These are phyloP conservation scores for Rotaria magnacalcarata DNA, from an alignment of 2,888 invertebrate genomes.

Conservation along the genomic window DNA sequence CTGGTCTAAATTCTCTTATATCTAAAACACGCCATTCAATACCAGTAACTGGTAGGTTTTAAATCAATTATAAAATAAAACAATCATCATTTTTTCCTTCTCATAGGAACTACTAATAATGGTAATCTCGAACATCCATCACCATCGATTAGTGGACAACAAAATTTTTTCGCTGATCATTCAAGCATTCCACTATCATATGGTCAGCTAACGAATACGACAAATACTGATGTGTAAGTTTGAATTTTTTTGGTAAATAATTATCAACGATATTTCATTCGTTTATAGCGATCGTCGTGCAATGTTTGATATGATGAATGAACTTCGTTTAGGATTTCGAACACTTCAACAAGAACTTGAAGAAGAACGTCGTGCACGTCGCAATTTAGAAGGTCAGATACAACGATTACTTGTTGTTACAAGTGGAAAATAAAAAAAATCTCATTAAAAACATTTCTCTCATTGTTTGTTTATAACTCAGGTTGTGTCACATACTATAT, in stretches of 20 bases:
- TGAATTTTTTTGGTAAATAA: not conserved
- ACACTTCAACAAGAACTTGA: not conserved
- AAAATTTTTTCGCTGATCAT: not conserved
- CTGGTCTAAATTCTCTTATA: not conserved
- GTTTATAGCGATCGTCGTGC: not conserved
- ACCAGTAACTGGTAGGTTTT: not conserved
- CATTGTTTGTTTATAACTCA: not conserved
- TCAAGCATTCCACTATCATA: not conserved
- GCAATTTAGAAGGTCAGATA: slow-evolving; percentile 6
- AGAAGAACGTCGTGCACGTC: not conserved
- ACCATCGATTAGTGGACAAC: not conserved
- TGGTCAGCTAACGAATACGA: not conserved
- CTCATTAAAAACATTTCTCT: not conserved
- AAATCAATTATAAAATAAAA: not conserved
- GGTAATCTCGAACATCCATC: not conserved
- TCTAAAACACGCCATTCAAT: not conserved
- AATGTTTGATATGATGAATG: not conserved
- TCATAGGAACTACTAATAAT: not conserved
- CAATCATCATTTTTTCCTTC: not conserved
- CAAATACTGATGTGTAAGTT: not conserved
- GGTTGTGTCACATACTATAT: not conserved
- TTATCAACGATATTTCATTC: not conserved
- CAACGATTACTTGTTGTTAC: not conserved
- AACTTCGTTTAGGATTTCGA: not conserved
- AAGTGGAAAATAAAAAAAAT: not conserved